Conservation (phyloP, 2,113 vertebrate genomes). For the Falcunculus frontatus region DNA sequence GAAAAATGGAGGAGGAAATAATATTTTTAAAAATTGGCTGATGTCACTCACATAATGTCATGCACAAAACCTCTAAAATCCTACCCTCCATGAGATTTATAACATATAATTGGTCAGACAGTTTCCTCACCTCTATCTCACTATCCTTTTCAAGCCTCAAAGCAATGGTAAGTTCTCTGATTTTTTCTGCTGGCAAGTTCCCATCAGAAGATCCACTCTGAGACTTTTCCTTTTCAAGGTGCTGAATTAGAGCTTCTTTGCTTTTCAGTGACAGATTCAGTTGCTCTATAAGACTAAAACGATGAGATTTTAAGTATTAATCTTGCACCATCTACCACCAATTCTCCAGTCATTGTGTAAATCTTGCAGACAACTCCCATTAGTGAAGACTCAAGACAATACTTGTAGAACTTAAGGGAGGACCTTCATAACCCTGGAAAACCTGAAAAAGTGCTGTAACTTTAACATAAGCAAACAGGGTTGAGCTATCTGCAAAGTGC, state of each 20-base stretch:
- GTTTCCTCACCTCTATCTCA: constrained; percentile 78
- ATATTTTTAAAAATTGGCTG: neutral
- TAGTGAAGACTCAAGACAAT: neutral
- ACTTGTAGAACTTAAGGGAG: neutral
- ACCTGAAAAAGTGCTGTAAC: neutral
- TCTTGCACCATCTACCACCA: constrained; percentile 29
- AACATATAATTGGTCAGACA: neutral
- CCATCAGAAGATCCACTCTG: constrained; percentile 51
- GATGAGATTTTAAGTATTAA: constrained; percentile 61
- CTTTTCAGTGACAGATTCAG: constrained; percentile 79
- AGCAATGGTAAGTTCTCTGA: constrained; percentile 62
- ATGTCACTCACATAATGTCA: neutral
- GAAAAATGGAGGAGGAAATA: neutral
- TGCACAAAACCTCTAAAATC: neutral
- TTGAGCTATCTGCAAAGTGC: neutral
- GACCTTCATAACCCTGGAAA: neutral
- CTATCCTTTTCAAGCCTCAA: constrained; percentile 70
- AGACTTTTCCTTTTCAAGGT: constrained; percentile 70
- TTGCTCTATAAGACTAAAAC: constrained; percentile 82
- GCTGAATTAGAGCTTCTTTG: constrained; percentile 80
- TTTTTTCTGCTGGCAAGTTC: constrained; percentile 45
- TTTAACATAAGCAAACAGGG: neutral
- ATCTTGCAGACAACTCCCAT: neutral
- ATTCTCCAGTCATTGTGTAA: neutral
- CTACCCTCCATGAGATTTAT: neutral